Base-by-base conservation (phyloP, 1,140 invertebrate species). In the Drosophila orena region DNA sequence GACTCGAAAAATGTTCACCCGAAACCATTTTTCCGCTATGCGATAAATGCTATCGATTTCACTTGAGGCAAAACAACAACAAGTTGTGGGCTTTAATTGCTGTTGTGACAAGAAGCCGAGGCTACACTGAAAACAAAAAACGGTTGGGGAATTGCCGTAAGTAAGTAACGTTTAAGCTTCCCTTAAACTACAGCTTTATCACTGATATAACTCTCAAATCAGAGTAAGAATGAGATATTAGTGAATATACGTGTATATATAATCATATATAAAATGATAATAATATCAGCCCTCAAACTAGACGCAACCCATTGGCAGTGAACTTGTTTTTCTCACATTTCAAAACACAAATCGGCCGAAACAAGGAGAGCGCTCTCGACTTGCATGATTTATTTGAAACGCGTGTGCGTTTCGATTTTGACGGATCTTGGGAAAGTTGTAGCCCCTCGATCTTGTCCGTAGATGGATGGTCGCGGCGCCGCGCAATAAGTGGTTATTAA, bases 31-130 rank as follows among this genome's bases (percentile, higher is more conserved):
- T 86, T 86, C 83, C 83, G 79, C 83, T 64, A 42, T 66, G 60
- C 61, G 47, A 79, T 79, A 84, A 70, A 52, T 83, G 68, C 58
- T 88, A 88, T 88, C 83, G 83, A 89, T 88, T 88, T 88, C 83
- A 88, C 84, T 88, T 50, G 12, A 55, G 62, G 53, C 59, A 57
- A 49, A 42, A 24, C 76, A 69, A 53, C 66, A 71, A 69, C 77
- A 83, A 79, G 76, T 72, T 69, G 78, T 83, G 75, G 56, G 61
- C 47, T 30, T 88, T 89, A 79, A 73, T 89, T 86, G 69, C 61
- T 78, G 65, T 76, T 75, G 74, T 71, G 81, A 88, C 83, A 81
- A 81, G 52, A 69, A 77, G 58, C 61, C 17, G 37, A 6, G 3
- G 57, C 17, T 43, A 43, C 40, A 59, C 55, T 70, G 14, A 34